Conservation (phyloP, 2,888 invertebrate genomes). For the Caenorhabditis zanzibari region DNA sequence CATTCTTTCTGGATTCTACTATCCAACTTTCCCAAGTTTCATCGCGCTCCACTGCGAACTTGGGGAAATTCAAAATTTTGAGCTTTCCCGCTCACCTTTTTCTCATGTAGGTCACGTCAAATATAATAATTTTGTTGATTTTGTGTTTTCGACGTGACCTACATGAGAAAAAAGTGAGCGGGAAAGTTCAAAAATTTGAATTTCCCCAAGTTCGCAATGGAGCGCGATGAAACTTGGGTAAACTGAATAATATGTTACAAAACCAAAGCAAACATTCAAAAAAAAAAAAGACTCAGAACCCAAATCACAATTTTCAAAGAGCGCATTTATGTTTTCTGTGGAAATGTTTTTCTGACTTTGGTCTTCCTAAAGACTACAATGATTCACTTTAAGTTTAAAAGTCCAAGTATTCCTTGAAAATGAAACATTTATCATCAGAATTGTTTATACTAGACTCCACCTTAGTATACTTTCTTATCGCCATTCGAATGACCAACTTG, state of each 20-base stretch:
- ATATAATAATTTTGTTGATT: too few relatives aligned
- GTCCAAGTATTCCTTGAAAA: background rate
- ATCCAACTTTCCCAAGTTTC: too few relatives aligned
- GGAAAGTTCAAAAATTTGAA: too few relatives aligned
- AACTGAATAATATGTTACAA: too few relatives aligned
- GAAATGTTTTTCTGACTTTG: conserved; percentile 15
- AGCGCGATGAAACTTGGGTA: too few relatives aligned
- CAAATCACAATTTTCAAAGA: background rate
- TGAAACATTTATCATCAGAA: background rate
- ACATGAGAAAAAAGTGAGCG: too few relatives aligned
- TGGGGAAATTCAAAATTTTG: too few relatives aligned
- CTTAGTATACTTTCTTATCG: conserved; percentile 32
- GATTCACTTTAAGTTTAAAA: background rate
- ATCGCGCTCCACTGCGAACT: too few relatives aligned
- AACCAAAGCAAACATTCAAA: background rate
- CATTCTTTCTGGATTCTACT: too few relatives aligned
- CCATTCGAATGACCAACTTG: conserved; percentile 38
- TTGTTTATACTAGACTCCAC: conserved; percentile 43
- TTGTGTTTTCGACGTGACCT: too few relatives aligned
- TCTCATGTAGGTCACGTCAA: too few relatives aligned
- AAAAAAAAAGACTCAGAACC: background rate
- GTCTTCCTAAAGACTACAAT: background rate
- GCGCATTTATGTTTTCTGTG: background rate
- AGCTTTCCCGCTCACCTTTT: too few relatives aligned
- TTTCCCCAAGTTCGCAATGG: background rate